Base-by-base conservation (phyloP, 1,140 invertebrate species). In the Camponotus pennsylvanicus region DNA sequence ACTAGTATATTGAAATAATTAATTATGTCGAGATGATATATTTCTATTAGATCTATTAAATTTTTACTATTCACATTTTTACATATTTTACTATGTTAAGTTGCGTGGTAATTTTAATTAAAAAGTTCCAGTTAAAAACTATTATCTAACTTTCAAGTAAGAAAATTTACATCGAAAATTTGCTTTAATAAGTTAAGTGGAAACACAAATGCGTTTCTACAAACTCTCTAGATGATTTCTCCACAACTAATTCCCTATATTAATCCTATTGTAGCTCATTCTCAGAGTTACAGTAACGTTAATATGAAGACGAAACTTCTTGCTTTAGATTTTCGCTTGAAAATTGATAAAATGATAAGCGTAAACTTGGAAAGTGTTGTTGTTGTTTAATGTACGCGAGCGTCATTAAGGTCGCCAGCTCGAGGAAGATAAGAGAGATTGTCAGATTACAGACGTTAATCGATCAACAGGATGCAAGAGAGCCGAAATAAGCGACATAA, bases 391-490 rank as follows among this genome's bases (percentile, higher is more conserved):
- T 64, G n/a, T 37, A 4, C 18, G 34, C 37, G 42, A 66, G 27
- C 45, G 42, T 71, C 34, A 18, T 77, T 32, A 34, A 63, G 71
- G 37, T 52, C 57, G 32, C n/a, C 9, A 73, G 45, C 21, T 18
- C 45, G 55, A 61, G 63, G 21, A 57, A 71, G 82, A 88, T 79
- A 76, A 88, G 69, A 86, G 82, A 32, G 11, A 64, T 40, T 40
- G 59, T 63, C 42, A 52, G 37, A 85, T 85, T 73, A 63, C 34
- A 34, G 37, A 82, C 64, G 42, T 73, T 66, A 61, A 89, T 89
- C 88, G 88, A 89, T 89, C 76, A 71, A 85, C 55, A 27, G 45
- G 13, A 40, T 32, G 67, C 49, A 70, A 79, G 73, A 52, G 52
- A 79, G 13, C n/a, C 59, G 59, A 85, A 69, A 75, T 69, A 75